Percentiles rank a stretch among this genome's conserved stretches.
Conservation (phyloP, 2,797 vertebrate genomes). For the Oreonectes daqikongensis region DNA sequence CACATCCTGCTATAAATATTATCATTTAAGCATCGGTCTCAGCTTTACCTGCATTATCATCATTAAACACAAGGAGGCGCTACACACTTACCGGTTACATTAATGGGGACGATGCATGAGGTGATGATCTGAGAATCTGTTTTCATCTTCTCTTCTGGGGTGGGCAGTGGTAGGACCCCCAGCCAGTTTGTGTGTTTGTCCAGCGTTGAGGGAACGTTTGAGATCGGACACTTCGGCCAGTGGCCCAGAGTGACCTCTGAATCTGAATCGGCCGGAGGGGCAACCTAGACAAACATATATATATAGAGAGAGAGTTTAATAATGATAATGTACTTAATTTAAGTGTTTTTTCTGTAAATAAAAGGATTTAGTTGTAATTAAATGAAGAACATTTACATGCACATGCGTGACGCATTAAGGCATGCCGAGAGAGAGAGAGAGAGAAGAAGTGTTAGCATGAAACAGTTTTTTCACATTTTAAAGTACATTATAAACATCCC, state of each 20-base stretch:
- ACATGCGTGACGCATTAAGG: conserved; percentile 10
- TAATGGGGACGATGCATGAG: conserved; percentile 98
- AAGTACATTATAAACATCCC: background rate
- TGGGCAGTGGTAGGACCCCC: conserved; percentile 92
- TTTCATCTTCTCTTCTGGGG: conserved; percentile 97
- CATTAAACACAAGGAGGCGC: background rate
- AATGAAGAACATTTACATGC: conserved; percentile 5
- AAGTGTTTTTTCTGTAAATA: no score
- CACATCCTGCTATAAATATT: conserved; percentile 7
- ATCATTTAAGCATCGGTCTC: background rate
- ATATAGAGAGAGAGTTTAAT: no score
- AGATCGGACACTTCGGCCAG: conserved; percentile 91
- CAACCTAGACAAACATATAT: conserved; percentile 85
- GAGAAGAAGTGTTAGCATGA: background rate
- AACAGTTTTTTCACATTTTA: background rate
- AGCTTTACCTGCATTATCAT: conserved; percentile 4
- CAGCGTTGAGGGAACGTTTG: conserved; percentile 94
- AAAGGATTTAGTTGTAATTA: no score
- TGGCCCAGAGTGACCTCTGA: conserved; percentile 89
- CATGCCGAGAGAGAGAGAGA: conserved; percentile 2
- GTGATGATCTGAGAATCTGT: conserved; percentile 90
- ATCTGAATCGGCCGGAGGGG: conserved; percentile 78
- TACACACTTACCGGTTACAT: conserved; percentile 91
- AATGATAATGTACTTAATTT: no score
- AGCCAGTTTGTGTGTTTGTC: conserved; percentile 99